These are phyloP conservation scores for Acarapis woodi DNA, from an alignment of 1,140 invertebrate genomes.

Conservation along the genomic window DNA sequence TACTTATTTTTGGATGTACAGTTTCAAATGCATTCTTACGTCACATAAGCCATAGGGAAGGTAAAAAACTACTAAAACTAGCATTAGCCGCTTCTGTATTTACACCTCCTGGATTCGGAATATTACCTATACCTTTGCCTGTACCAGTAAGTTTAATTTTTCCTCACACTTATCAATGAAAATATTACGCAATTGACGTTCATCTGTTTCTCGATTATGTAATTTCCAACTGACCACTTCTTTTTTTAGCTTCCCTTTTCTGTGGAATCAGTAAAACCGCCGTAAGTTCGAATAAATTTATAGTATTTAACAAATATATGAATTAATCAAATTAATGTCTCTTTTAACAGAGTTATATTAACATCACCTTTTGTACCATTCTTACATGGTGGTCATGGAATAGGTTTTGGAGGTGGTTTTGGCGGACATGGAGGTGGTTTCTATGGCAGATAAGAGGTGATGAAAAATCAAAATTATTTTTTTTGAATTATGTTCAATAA, in stretches of 20 bases:
- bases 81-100: neutral
- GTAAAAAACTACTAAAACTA: conserved; percentile 1
- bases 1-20: neutral
- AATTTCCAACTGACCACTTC: too few relatives aligned
- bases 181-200: too few relatives aligned
- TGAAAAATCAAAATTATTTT: too few relatives aligned
- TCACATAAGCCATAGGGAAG: neutral
- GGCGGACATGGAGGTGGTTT: neutral
- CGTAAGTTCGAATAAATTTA: neutral
- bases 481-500: too few relatives aligned
- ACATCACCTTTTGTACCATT: neutral
- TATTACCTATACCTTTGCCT: conserved; percentile 2
- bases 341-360: neutral
- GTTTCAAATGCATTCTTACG: neutral
- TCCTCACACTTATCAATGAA: too few relatives aligned
- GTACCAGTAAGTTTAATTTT: too few relatives aligned
- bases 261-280: conserved; percentile 2
- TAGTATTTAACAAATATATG: neutral
- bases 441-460: too few relatives aligned
- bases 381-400: neutral
- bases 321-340: neutral
- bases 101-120: conserved; percentile 1
- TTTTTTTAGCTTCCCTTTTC: too few relatives aligned
- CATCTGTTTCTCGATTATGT: too few relatives aligned
- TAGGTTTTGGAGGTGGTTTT: neutral